Conservation (phyloP, 2,113 vertebrate genomes). For the Hippolais icterina region DNA sequence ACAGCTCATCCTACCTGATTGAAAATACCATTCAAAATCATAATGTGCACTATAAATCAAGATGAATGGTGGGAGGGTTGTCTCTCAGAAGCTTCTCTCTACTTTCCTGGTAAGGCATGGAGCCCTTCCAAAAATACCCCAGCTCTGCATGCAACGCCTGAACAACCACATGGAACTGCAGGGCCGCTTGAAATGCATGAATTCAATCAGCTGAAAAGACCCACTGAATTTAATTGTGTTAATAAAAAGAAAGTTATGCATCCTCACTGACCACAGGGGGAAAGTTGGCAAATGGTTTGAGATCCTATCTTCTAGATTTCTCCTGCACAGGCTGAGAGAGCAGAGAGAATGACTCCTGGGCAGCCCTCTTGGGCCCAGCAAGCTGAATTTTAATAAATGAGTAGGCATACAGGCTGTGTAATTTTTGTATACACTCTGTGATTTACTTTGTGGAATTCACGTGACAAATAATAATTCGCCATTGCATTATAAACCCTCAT, state of each 20-base stretch:
- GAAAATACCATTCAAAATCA: not conserved
- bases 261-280: not conserved
- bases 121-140: not conserved
- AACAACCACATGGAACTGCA: fast-evolving
- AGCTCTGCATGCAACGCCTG: fast-evolving
- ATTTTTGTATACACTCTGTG: not conserved
- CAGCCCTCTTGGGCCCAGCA: not conserved
- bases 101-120: not conserved
- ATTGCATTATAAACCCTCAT: not conserved
- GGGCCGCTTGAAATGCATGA: not conserved
- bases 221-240: not conserved
- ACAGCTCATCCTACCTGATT: not conserved
- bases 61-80: not conserved
- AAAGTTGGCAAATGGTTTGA: not conserved
- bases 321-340: not conserved
- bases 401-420: not conserved
- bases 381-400: not conserved
- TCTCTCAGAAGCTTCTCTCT: not conserved
- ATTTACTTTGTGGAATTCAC: constrained; percentile 32
- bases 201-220: not conserved
- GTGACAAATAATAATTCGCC: not conserved
- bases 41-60: not conserved
- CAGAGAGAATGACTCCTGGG: not conserved
- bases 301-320: not conserved
- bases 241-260: not conserved